A percentile compares a stretch with the other conserved stretches of the same genome.
phyloP scores from a whole-genome alignment of 2,888 invertebrate species.

The Norana najaformis region DNA sequence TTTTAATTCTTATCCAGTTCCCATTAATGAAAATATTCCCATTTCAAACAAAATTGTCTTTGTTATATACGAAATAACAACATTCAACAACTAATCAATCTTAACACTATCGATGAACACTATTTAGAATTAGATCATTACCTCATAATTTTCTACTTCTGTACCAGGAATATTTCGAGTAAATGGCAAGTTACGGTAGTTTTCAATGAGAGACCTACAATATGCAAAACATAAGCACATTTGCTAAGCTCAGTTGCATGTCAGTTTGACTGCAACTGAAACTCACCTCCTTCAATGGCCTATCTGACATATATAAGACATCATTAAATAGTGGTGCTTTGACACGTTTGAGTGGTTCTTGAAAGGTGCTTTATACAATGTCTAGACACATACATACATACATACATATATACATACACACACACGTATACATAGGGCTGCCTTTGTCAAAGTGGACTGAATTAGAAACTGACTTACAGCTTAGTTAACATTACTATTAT shows the following conservation, averaged over 20 bases:
- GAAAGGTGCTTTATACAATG: too few species aligned
- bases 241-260: too few species aligned
- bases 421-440: neutral
- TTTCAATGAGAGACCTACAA: conserved; percentile 81
- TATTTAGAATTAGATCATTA: conserved; percentile 35
- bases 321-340: too few species aligned
- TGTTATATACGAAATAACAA: too few species aligned
- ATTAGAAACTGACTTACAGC: neutral
- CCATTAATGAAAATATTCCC: too few species aligned
- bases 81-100: too few species aligned
- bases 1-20: neutral
- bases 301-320: too few species aligned
- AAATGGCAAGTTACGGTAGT: conserved; percentile 76
- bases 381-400: too few species aligned
- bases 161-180: conserved; percentile 72
- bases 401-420: neutral
- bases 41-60: neutral
- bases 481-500: neutral
- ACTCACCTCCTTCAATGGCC: too few species aligned
- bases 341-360: too few species aligned
- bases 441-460: neutral
- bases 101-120: neutral
- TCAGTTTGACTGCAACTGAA: too few species aligned
- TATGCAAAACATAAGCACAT: neutral
- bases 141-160: conserved; percentile 85